Evolutionary conservation across 2,113 vertebrate species (phyloP), one percentile per base, ranked within the genome.

Genomic region (Mionectes macconnelli): DNA sequence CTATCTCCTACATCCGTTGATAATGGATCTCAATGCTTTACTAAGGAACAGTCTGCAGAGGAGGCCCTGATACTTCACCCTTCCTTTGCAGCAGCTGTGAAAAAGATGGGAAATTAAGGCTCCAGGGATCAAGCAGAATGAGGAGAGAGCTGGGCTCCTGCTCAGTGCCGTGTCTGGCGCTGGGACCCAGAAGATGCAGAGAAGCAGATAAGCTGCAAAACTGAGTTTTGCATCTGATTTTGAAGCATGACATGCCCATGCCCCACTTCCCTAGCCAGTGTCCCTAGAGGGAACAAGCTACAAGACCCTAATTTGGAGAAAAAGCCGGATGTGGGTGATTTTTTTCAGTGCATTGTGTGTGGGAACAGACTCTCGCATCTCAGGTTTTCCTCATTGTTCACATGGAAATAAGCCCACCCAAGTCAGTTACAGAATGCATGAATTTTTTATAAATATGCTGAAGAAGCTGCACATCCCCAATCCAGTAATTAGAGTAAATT

Each of bases 161-260:
- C 25, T 74, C 49, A 25, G 55, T 0, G 0, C 45, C 21, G 30
- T 6, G 9, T 8, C 28, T 39, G 33, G 28, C 3, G 2, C 59
- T 35, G 44, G 76, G 16, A 63, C n/a, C 42, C 35, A 66, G 37
- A 62, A 67, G 59, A 50, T 14, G 23, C 52, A 22, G 42, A 93
- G 52, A 63, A 77, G 33, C 21, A 47, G n/a, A 47, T 3, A 6
- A 73, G 33, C 9, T 55, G 27, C 50, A 68, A 85, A 80, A 44
- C 0, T 18, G 12, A 55, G 72, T 27, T 70, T 69, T 80, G 50
- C 17, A 22, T 19, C 63, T 84, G 21, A 1, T 80, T 86, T 78
- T 2, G 0, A 62, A 81, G 37, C 0, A 0, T 37, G 31, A 28
- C 4, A 1, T 2, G 49, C 44, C 39, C 2, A 0, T 30, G n/a